Conservation (phyloP, 2,888 invertebrate species). For the Apantesis nais region DNA sequence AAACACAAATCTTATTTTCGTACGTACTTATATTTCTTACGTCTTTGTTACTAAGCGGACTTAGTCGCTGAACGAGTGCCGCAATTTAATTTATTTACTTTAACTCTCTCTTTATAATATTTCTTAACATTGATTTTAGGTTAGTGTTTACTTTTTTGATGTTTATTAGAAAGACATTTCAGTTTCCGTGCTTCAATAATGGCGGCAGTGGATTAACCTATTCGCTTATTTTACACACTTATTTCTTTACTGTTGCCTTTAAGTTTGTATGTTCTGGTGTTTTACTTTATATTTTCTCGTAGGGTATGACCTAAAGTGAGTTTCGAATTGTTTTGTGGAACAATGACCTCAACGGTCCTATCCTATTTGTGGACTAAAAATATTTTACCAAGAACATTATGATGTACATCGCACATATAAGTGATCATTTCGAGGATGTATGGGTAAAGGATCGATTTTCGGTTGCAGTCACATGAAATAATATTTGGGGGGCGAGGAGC, state of each 20-base stretch:
- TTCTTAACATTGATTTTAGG: slow-evolving; percentile 55
- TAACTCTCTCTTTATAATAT: slow-evolving; percentile 38
- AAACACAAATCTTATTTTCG: slow-evolving; percentile 78
- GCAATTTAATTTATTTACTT: slow-evolving; percentile 41
- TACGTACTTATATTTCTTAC: slow-evolving; percentile 71
- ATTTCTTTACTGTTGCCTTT: slow-evolving; percentile 51
- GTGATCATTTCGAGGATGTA: slow-evolving; percentile 68
- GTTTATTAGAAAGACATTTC: slow-evolving; percentile 81
- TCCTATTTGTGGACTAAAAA: slow-evolving; percentile 80
- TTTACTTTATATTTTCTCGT: slow-evolving; percentile 72
- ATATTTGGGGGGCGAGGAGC: slow-evolving; percentile 77
- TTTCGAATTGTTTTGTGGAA: slow-evolving; percentile 75
- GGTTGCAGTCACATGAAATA: slow-evolving; percentile 83
- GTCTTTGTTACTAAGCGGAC: slow-evolving; percentile 77
- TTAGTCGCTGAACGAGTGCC: slow-evolving; percentile 42
- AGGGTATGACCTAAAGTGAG: slow-evolving; percentile 70
- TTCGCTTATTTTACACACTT: slow-evolving; percentile 70
- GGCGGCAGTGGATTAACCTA: slow-evolving; percentile 85
- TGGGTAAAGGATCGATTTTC: slow-evolving; percentile 79
- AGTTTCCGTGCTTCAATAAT: slow-evolving; percentile 84
- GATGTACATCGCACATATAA: slow-evolving; percentile 65
- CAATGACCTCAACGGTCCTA: slow-evolving; percentile 82
- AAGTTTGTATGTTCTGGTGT: slow-evolving; percentile 60
- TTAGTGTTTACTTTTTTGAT: slow-evolving; percentile 84
- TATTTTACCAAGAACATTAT: slow-evolving; percentile 77